Evolutionary conservation across 2,888 invertebrate species (phyloP), one percentile per base, ranked within the genome.

Genomic region (Rhamnusium bicolor): DNA sequence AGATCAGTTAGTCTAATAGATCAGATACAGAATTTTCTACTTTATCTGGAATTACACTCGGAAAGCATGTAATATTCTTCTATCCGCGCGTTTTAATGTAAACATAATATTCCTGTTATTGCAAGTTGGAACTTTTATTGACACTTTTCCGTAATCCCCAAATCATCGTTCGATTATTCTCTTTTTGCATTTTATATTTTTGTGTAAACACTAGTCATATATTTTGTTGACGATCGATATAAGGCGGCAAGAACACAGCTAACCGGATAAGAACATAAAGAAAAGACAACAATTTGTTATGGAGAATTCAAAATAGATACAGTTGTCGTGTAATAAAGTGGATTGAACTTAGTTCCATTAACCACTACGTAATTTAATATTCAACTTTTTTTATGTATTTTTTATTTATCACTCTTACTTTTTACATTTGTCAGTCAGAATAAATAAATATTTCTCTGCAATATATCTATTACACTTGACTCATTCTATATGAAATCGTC

Each of bases 61-160:
- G 32, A 19, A 56, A 58, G 16, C 58, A 19, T 32, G 58, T 32
- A 58, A 58, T 58, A 58, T 58, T 58, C 58, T 40, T 12, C 29
- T 58, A 16, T 29, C 16, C 18, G 14, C 2, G n/a, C 32, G 32
- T 14, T 18, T 58, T 19, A 47, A 61, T 21, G 61, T 61, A 61
- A 61, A 61, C 61, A 21, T 46, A 61, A 61, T 61, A 61, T 47
- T 61, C 61, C 46, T 18, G 61, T 61, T 61, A 61, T 61, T 61
- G 19, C 61, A 40, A 40, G 12, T 14, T 40, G 40, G 40, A 21
- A 32, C n/a, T 58, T 58, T 58, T 61, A 61, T 61, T 24, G 61
- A 61, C 61, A 61, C 61, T 61, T 61, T 61, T 16, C 47, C 6
- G 14, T 61, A 47, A 61, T 46, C 61, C 12, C 61, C 0, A 61